These are phyloP conservation scores for Salvelinus alpinus DNA, from an alignment of 2,113 vertebrate species.

Conservation along the genomic window DNA sequence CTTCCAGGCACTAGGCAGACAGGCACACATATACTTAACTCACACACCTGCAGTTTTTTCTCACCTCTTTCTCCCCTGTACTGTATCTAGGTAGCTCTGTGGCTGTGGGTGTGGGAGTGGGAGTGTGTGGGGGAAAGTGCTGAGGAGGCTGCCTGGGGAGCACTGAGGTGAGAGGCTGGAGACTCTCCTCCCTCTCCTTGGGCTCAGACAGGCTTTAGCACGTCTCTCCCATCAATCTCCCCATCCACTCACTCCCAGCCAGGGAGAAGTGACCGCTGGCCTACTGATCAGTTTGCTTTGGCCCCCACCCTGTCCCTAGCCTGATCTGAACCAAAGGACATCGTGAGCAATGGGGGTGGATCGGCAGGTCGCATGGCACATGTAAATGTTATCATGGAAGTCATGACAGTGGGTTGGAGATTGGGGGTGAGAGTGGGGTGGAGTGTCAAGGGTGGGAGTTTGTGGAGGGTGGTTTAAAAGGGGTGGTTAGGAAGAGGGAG, in stretches of 20 bases:
- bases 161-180: slow-evolving; percentile 28
- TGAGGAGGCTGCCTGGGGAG: slow-evolving; percentile 40
- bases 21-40: slow-evolving; percentile 17
- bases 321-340: slow-evolving; percentile 1
- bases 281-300: neutral
- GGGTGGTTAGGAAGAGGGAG: neutral
- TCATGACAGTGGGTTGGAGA: slow-evolving; percentile 24
- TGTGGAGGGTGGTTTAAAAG: neutral
- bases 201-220: slow-evolving; percentile 22
- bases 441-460: neutral
- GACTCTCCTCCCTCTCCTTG: slow-evolving; percentile 25
- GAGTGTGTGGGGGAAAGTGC: slow-evolving; percentile 19
- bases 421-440: neutral
- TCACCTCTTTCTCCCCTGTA: neutral
- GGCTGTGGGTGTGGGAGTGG: neutral
- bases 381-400: slow-evolving; percentile 26
- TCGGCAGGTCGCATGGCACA: slow-evolving; percentile 13
- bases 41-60: slow-evolving; percentile 34
- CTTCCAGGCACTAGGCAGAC: slow-evolving; percentile 3
- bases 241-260: slow-evolving; percentile 17
- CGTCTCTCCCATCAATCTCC: slow-evolving; percentile 45
- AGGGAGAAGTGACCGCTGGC: neutral
- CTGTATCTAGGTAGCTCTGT: neutral
- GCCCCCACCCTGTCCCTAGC: neutral
- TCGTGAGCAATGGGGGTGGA: slow-evolving; percentile 1